Evolutionary conservation across 2,888 invertebrate genomes (phyloP).

Genomic region (Ochropleura plecta): DNA sequence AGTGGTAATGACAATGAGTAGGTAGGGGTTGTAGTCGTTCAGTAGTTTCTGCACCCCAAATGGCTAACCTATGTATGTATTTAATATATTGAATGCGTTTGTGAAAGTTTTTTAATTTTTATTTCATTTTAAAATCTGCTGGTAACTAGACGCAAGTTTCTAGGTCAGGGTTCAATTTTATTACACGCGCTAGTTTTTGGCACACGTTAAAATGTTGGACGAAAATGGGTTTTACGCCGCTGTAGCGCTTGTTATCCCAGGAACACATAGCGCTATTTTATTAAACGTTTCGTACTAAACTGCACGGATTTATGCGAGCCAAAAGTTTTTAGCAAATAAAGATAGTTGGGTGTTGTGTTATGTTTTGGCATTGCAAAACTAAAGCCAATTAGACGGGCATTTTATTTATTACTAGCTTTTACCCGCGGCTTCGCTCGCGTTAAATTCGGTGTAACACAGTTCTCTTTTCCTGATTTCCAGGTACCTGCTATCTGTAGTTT

Average conservation of each 20-base stretch:
- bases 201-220: slow-evolving; percentile 43
- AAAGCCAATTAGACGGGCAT: not conserved
- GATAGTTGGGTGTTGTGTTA: not conserved
- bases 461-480: too few relatives aligned
- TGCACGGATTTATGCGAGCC: slow-evolving; percentile 48
- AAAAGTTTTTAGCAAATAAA: slow-evolving; percentile 36
- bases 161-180: slow-evolving; percentile 53
- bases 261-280: slow-evolving; percentile 46
- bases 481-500: too few relatives aligned
- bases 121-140: not conserved
- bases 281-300: slow-evolving; percentile 47
- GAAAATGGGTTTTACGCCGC: slow-evolving; percentile 33
- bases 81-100: not conserved
- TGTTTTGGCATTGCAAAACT: not conserved
- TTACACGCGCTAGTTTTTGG: slow-evolving; percentile 41
- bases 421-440: too few relatives aligned
- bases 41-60: not conserved
- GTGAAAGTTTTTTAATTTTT: not conserved
- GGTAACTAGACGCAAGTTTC: slow-evolving; percentile 16
- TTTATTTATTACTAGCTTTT: too few relatives aligned
- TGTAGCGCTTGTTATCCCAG: slow-evolving; percentile 42
- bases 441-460: too few relatives aligned
- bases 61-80: not conserved
- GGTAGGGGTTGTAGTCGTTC: not conserved
- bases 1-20: not conserved